A percentile compares a stretch with the other conserved stretches of the same genome.
These are phyloP conservation scores for Mus minutoides DNA, from an alignment of 2,797 vertebrate genomes.

Conservation along the genomic window DNA sequence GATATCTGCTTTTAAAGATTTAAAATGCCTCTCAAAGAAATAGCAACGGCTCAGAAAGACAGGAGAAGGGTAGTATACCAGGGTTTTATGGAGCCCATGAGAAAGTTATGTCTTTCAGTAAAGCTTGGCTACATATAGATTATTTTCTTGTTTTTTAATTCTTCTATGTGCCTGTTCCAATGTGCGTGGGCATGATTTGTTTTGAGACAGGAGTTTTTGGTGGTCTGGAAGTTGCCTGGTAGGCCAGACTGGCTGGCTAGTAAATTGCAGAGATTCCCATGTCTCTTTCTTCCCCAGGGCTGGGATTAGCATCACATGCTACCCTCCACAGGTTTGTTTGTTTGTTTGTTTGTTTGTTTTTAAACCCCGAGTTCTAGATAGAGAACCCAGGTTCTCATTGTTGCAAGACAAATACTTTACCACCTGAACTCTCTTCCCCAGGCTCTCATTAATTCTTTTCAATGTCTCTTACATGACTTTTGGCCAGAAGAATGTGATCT, in stretches of 20 bases:
- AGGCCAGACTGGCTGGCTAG: background rate
- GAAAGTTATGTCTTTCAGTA: background rate
- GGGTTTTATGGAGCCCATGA: background rate
- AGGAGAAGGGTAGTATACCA: background rate
- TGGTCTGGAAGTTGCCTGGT: background rate
- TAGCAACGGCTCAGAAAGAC: background rate
- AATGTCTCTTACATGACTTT: background rate
- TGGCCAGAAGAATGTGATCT: background rate
- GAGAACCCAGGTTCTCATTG: too few relatives aligned
- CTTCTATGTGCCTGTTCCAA: background rate
- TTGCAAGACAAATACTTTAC: background rate
- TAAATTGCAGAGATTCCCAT: background rate
- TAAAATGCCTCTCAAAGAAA: background rate
- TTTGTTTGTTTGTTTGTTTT: background rate
- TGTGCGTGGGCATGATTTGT: background rate
- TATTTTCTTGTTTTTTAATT: background rate
- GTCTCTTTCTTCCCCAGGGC: background rate
- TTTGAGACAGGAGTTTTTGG: background rate
- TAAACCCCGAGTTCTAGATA: background rate
- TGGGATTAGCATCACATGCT: background rate
- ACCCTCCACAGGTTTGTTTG: background rate
- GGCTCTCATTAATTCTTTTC: background rate
- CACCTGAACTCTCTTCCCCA: background rate
- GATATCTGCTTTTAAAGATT: background rate
- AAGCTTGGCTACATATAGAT: background rate